These are phyloP conservation scores for Mellilla xanthometata DNA, from an alignment of 2,888 invertebrate genomes.

Conservation along the genomic window DNA sequence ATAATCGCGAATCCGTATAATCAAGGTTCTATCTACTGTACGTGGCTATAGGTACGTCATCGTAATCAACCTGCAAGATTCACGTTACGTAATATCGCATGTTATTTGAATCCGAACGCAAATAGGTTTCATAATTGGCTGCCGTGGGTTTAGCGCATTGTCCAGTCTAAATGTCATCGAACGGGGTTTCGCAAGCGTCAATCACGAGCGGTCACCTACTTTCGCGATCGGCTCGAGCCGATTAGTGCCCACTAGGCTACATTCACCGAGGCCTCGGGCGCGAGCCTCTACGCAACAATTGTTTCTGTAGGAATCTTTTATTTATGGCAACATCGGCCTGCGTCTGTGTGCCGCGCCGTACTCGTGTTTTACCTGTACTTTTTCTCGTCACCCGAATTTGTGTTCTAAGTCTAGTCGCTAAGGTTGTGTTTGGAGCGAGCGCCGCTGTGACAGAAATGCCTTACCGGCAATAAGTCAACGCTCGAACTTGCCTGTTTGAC, in stretches of 20 bases:
- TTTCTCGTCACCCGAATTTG: conserved; percentile 30
- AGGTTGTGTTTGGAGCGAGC: conserved; percentile 40
- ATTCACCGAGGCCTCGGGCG: conserved; percentile 73
- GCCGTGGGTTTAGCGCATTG: conserved; percentile 65
- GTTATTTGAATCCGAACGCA: conserved; percentile 38
- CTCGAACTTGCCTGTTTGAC: conserved; percentile 82
- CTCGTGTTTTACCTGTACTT: conserved; percentile 78
- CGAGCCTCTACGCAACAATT: conserved; percentile 79
- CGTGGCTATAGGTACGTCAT: neutral
- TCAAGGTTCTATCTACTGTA: too few relatives aligned
- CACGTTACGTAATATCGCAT: conserved; percentile 34
- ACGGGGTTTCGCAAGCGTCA: conserved; percentile 80
- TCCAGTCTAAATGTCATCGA: conserved; percentile 80
- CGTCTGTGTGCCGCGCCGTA: conserved; percentile 69
- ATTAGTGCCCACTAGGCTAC: conserved; percentile 75
- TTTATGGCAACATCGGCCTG: conserved; percentile 72
- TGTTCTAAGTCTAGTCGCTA: conserved; percentile 37
- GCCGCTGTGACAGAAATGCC: conserved; percentile 65
- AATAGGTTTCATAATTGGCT: conserved; percentile 68
- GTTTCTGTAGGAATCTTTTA: conserved; percentile 83
- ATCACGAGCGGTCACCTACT: conserved; percentile 82
- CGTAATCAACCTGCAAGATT: conserved; percentile 19
- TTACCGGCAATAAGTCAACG: conserved; percentile 82
- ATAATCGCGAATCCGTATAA: too few relatives aligned
- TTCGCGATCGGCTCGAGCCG: conserved; percentile 78